A percentile compares a stretch with the other conserved stretches of the same genome.
phyloP scores from a whole-genome alignment of 2,113 vertebrate genomes.

The Pelecanus crispus region DNA sequence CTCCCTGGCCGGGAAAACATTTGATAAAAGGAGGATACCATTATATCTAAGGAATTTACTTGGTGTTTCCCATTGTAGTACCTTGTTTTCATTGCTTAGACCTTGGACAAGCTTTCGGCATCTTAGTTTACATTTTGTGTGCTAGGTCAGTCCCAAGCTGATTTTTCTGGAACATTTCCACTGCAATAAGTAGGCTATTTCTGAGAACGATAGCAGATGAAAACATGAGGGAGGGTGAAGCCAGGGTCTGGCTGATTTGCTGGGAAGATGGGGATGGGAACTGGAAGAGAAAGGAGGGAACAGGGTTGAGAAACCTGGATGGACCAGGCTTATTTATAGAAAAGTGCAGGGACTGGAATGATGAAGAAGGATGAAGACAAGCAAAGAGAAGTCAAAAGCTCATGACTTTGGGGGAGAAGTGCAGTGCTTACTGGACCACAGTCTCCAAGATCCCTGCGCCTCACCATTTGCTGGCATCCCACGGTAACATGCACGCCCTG shows the following conservation, averaged over 20 bases:
- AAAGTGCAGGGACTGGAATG: neutral
- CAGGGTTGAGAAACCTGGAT: neutral
- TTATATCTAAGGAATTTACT: neutral
- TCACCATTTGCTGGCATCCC: neutral
- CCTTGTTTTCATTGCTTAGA: neutral
- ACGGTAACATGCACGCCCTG: neutral
- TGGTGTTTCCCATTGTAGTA: neutral
- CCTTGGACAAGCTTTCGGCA: neutral
- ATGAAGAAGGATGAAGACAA: neutral
- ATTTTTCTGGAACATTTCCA: neutral
- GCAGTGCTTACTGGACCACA: neutral
- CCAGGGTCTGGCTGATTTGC: neutral
- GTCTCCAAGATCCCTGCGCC: neutral
- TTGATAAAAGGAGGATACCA: neutral
- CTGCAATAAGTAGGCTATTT: neutral
- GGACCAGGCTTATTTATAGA: neutral
- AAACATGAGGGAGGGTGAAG: neutral
- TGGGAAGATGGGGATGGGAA: neutral
- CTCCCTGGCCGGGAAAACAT: no score
- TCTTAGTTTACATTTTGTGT: neutral
- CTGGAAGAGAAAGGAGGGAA: neutral
- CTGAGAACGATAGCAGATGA: neutral
- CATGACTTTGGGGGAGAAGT: no score
- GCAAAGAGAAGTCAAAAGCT: neutral
- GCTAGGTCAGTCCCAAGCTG: neutral